A percentile compares a stretch with the other conserved stretches of the same genome.
These are phyloP conservation scores for Prionailurus bengalensis DNA, from an alignment of 2,113 vertebrate species.

Conservation along the genomic window DNA sequence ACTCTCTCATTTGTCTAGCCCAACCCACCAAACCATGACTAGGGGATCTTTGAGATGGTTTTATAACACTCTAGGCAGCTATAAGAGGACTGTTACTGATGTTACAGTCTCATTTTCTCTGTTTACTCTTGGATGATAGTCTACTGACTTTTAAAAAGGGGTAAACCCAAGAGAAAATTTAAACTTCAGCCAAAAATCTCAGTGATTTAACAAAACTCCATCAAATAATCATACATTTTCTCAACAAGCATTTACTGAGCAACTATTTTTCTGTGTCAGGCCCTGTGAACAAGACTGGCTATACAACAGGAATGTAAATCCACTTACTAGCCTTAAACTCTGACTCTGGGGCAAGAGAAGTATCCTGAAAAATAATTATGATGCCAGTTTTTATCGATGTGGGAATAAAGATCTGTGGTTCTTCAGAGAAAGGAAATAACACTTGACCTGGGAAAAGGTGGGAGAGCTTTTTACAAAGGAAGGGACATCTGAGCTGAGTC, in stretches of 20 bases:
- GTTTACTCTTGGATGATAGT: not conserved
- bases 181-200: conserved; percentile 40
- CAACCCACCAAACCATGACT: not conserved
- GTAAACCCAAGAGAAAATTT: conserved; percentile 42
- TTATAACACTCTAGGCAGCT: not conserved
- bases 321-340: not conserved
- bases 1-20: not conserved
- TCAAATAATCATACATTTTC: not conserved
- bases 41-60: not conserved
- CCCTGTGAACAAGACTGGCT: not conserved
- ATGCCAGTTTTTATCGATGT: not conserved
- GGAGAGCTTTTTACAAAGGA: not conserved
- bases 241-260: conserved; percentile 18
- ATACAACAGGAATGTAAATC: not conserved
- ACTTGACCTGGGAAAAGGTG: not conserved
- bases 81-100: not conserved
- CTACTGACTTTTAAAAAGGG: conserved; percentile 6
- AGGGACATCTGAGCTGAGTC: not conserved
- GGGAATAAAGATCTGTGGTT: not conserved
- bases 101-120: not conserved
- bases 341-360: not conserved
- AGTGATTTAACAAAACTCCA: not conserved
- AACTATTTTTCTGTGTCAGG: conserved; percentile 4
- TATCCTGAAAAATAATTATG: not conserved
- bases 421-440: not conserved